Conservation (phyloP, 2,888 invertebrate genomes). For the Anaspis maculata region DNA sequence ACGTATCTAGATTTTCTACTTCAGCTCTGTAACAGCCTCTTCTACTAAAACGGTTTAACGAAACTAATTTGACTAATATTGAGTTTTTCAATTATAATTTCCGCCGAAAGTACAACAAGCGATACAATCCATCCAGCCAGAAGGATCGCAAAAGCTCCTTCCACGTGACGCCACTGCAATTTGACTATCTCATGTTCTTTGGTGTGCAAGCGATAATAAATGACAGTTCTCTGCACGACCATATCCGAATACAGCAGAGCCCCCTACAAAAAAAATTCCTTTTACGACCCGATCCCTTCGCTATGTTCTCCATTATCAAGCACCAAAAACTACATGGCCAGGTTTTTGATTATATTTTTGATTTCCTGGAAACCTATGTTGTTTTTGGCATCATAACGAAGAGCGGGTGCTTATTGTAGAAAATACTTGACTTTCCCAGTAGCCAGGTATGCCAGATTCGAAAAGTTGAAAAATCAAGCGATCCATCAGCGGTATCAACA, state of each 20-base stretch:
- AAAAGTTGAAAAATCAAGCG: constrained; percentile 7
- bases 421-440: constrained; percentile 7
- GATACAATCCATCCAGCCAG: no score
- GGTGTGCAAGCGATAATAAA: constrained; percentile 3
- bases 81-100: no score
- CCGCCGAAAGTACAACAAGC: no score
- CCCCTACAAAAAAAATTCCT: constrained; percentile 4
- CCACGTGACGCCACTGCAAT: constrained; percentile 9
- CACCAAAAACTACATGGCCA: not conserved
- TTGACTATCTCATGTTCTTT: constrained; percentile 10
- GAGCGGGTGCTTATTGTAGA: no score
- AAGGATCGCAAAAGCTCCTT: constrained; percentile 10
- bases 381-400: no score
- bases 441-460: constrained; percentile 7
- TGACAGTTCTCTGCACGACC: constrained; percentile 7
- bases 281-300: not conserved
- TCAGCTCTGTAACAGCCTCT: no score
- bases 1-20: no score
- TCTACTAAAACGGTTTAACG: no score
- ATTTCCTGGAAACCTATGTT: no score
- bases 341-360: no score
- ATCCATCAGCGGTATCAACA: constrained; percentile 8
- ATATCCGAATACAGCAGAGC: constrained; percentile 8
- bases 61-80: no score
- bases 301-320: not conserved